phyloP scores from a whole-genome alignment of 53 echinoderm and acorn worm species.

The Echinarachnius parma region DNA sequence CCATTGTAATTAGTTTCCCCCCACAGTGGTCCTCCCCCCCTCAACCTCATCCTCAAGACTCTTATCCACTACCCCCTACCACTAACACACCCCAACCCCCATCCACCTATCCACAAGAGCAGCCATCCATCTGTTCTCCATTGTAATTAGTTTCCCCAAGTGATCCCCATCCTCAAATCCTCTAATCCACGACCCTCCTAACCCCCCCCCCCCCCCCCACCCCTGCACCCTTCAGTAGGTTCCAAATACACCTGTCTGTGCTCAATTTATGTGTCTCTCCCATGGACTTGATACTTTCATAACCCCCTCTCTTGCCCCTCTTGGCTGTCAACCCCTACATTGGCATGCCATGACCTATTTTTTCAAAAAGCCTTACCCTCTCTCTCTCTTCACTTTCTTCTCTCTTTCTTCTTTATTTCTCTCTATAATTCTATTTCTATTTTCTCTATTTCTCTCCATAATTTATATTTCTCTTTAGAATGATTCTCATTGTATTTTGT shows the following conservation, averaged over 20 bases:
- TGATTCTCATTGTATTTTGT: not conserved
- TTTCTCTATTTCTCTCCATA: not conserved
- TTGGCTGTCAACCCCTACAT: slow-evolving; percentile 39
- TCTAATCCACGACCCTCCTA: not conserved
- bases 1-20: too few relatives aligned
- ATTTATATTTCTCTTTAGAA: not conserved
- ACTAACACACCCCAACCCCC: not conserved
- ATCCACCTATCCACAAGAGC: too few relatives aligned
- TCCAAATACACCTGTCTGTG: slow-evolving; percentile 34
- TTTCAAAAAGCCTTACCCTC: not conserved
- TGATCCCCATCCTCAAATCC: not conserved
- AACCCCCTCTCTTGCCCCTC: slow-evolving; percentile 27
- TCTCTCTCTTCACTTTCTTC: not conserved
- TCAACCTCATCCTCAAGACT: not conserved
- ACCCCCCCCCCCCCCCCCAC: not conserved
- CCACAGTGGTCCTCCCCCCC: too few relatives aligned
- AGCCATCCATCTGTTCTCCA: too few relatives aligned
- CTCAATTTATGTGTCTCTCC: slow-evolving; percentile 49
- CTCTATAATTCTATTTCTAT: not conserved
- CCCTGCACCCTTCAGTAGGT: slow-evolving; percentile 20
- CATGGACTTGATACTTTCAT: slow-evolving; percentile 45
- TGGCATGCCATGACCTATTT: slow-evolving; percentile 6
- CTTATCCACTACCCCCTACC: not conserved
- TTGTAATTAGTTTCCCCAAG: too few relatives aligned
- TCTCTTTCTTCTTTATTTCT: not conserved